These are phyloP conservation scores for Meteorus colon DNA, from an alignment of 2,888 invertebrate species.

Conservation along the genomic window DNA sequence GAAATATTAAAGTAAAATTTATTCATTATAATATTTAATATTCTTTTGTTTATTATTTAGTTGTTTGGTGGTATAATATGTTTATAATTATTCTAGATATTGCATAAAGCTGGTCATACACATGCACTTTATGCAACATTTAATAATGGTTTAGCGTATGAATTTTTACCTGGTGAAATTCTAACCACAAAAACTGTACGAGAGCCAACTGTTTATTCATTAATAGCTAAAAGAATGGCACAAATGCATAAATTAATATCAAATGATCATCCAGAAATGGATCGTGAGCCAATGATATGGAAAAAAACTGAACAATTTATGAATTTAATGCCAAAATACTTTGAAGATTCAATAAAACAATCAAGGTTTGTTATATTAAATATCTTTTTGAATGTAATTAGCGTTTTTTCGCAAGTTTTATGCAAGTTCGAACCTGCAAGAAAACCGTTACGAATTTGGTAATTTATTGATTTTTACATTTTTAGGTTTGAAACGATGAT, in stretches of 20 bases:
- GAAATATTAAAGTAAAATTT: slow-evolving; percentile 69
- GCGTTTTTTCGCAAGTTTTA: no score
- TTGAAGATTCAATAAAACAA: slow-evolving; percentile 81
- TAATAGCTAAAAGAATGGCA: slow-evolving; percentile 89
- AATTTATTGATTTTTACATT: slow-evolving; percentile 52
- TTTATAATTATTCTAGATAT: slow-evolving; percentile 69
- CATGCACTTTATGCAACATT: slow-evolving; percentile 93
- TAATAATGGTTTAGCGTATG: slow-evolving; percentile 94
- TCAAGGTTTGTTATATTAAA: slow-evolving; percentile 76
- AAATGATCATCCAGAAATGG: slow-evolving; percentile 68
- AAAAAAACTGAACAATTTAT: slow-evolving; percentile 84
- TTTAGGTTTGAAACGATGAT: slow-evolving; percentile 81
- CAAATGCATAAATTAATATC: slow-evolving; percentile 82
- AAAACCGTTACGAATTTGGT: not conserved
- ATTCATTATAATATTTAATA: not conserved
- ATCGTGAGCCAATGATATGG: slow-evolving; percentile 82
- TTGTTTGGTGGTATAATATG: no score
- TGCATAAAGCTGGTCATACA: slow-evolving; percentile 85
- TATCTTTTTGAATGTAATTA: not conserved
- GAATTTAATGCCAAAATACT: slow-evolving; percentile 82
- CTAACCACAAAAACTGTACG: slow-evolving; percentile 80
- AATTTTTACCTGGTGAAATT: slow-evolving; percentile 89
- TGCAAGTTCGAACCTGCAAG: no score
- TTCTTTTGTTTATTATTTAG: not conserved
- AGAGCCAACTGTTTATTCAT: slow-evolving; percentile 80